Conservation (phyloP, 2,797 vertebrate genomes). For the Champsocephalus esox region DNA sequence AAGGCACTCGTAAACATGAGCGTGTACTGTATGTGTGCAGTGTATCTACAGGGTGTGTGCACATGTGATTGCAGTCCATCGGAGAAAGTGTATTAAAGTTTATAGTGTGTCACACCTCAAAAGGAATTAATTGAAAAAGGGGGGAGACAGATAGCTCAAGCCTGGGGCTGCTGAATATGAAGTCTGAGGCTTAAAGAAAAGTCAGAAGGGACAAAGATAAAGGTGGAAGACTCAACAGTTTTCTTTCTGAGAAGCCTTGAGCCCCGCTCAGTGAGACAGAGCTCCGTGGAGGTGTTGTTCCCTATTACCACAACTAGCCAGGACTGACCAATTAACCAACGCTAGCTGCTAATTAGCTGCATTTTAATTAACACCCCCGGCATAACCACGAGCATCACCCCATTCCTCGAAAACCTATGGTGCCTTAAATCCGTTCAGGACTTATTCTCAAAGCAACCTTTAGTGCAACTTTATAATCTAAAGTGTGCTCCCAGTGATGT, state of each 20-base stretch:
- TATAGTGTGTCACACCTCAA: constrained; percentile 50
- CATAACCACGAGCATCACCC: constrained; percentile 45
- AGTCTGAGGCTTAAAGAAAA: constrained; percentile 72
- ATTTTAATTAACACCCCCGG: constrained; percentile 57
- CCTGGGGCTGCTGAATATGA: constrained; percentile 74
- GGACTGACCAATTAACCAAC: constrained; percentile 57
- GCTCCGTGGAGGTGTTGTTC: constrained; percentile 49
- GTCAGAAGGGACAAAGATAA: constrained; percentile 75
- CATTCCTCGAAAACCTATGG: constrained; percentile 23
- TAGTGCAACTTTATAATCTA: constrained; percentile 44
- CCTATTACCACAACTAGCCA: constrained; percentile 43
- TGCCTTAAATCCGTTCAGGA: constrained; percentile 31
- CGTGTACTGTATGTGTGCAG: constrained; percentile 14
- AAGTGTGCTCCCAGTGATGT: constrained; percentile 51
- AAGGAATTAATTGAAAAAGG: constrained; percentile 70
- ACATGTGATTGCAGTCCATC: constrained; percentile 35
- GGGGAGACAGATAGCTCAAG: constrained; percentile 65
- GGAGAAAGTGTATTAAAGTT: constrained; percentile 48
- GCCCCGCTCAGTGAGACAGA: constrained; percentile 41
- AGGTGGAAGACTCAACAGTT: constrained; percentile 65
- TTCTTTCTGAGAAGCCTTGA: constrained; percentile 51
- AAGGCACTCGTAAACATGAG: constrained; percentile 20
- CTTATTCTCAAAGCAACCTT: constrained; percentile 39
- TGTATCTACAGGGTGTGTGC: constrained; percentile 8
- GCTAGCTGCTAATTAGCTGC: constrained; percentile 46